Percentiles rank a stretch among this genome's conserved stretches.
Evolutionary conservation across 2,113 vertebrate species (phyloP).

Genomic region (Scolopax mira): DNA sequence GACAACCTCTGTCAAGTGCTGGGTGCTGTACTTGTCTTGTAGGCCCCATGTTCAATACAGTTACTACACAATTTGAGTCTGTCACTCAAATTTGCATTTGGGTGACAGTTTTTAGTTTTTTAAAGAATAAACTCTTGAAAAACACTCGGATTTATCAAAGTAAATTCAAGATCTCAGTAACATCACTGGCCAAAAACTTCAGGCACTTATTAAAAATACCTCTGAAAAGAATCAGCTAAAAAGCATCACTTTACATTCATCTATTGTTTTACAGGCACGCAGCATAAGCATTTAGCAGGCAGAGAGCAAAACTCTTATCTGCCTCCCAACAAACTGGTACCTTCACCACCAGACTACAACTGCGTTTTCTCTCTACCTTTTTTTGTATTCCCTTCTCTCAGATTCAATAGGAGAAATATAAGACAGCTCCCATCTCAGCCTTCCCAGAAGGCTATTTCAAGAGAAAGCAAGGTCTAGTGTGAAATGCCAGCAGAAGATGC

Average conservation of each 20-base stretch:
- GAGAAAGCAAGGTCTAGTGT: not conserved
- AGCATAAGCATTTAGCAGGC: not conserved
- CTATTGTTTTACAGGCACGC: not conserved
- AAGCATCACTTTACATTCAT: not conserved
- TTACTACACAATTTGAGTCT: not conserved
- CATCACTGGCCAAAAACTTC: not conserved
- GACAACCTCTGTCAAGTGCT: not conserved
- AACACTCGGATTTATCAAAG: not conserved
- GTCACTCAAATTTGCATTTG: not conserved
- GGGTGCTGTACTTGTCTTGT: not conserved
- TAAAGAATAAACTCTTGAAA: not conserved
- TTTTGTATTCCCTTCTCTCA: not conserved
- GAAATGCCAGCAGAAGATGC: not conserved
- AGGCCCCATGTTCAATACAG: not conserved
- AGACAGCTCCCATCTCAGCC: not conserved
- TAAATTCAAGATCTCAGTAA: not conserved
- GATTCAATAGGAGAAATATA: not conserved
- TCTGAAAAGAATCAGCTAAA: not conserved
- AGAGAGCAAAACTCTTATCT: not conserved
- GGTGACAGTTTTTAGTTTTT: not conserved
- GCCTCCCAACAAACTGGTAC: not conserved
- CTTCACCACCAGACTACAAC: not conserved
- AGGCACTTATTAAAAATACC: not conserved
- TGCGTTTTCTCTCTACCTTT: not conserved
- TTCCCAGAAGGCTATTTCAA: not conserved